A percentile compares a stretch with the other conserved stretches of the same genome.
phyloP scores from a whole-genome alignment of 2,113 vertebrate genomes.

The Atractosteus spatula region DNA sequence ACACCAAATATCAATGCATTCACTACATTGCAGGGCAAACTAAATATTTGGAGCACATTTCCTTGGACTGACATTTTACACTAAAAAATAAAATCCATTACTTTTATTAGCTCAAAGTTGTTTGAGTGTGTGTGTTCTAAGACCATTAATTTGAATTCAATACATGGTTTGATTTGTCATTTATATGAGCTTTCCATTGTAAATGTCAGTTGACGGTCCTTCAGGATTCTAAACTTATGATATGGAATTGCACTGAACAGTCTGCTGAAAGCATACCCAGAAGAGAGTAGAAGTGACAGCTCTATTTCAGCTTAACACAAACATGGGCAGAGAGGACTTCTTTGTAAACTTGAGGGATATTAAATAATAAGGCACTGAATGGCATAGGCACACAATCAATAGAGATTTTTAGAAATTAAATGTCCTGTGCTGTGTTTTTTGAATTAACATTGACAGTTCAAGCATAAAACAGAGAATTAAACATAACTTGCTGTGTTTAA shows the following conservation, averaged over 20 bases:
- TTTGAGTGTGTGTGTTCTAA: neutral
- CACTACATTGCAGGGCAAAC: no score
- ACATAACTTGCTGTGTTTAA: neutral
- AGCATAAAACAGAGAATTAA: neutral
- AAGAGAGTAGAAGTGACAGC: conserved; percentile 8
- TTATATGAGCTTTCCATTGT: conserved; percentile 20
- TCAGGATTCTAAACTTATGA: conserved; percentile 11
- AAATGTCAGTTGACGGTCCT: conserved; percentile 10
- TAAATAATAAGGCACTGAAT: neutral
- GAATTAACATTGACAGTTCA: neutral
- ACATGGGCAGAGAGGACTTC: neutral
- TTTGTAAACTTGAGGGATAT: conserved; percentile 11
- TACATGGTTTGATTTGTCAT: conserved; percentile 24
- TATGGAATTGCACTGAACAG: conserved; percentile 12
- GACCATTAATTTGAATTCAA: conserved; percentile 9
- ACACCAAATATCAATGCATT: no score
- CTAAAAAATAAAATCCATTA: neutral
- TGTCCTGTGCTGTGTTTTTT: neutral
- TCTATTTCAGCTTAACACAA: conserved; percentile 13
- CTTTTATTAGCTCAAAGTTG: neutral
- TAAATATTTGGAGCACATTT: no score
- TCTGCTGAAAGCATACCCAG: conserved; percentile 4
- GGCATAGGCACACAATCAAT: neutral
- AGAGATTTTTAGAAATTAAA: neutral
- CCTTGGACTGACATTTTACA: no score